Evolutionary conservation across 2,113 vertebrate species (phyloP).

Genomic region (Macaca nemestrina): DNA sequence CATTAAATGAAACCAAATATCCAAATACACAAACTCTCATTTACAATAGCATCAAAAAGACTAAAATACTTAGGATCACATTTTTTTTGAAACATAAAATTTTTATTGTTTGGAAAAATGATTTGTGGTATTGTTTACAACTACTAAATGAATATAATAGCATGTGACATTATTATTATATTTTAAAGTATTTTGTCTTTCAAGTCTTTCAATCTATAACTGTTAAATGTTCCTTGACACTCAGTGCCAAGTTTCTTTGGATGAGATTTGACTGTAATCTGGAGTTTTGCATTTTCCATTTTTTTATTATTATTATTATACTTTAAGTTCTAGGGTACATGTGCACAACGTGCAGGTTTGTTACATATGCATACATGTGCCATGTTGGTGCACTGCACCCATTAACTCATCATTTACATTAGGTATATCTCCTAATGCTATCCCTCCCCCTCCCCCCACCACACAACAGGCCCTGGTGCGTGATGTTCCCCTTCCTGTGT

Average conservation of each 20-base stretch:
- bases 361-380: too few species aligned
- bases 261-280: accelerated
- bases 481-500: too few species aligned
- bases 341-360: too few species aligned
- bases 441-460: too few species aligned
- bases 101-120: neutral
- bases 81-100: neutral
- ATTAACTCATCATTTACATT: too few species aligned
- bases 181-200: neutral
- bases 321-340: too few species aligned
- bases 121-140: neutral
- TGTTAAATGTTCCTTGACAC: neutral
- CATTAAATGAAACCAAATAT: constrained; percentile 8
- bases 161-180: neutral
- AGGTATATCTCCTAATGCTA: too few species aligned
- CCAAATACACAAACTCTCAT: neutral
- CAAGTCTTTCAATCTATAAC: neutral
- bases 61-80: neutral
- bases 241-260: neutral
- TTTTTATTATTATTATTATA: neutral
- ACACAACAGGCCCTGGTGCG: too few species aligned
- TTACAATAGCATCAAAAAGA: neutral
- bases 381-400: too few species aligned
- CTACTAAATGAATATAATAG: neutral
- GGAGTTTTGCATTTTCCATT: neutral